These are phyloP conservation scores for Megalops cyprinoides DNA, from an alignment of 2,797 vertebrate species.

Conservation along the genomic window DNA sequence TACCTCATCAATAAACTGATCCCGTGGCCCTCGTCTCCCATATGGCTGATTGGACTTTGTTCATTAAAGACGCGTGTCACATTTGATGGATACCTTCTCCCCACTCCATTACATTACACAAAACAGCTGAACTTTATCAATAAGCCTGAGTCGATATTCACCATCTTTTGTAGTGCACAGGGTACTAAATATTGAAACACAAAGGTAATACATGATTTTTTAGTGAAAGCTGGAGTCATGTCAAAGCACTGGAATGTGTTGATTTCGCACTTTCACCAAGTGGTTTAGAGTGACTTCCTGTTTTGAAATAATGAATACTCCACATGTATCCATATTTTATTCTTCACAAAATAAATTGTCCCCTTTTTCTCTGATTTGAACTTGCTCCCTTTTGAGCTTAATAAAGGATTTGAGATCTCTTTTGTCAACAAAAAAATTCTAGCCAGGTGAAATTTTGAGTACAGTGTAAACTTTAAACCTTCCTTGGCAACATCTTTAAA, in stretches of 20 bases:
- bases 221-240: neutral
- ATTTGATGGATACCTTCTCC: conserved; percentile 33
- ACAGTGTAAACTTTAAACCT: no score
- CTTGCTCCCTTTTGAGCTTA: neutral
- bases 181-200: neutral
- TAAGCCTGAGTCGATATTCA: conserved; percentile 24
- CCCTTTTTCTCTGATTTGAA: no score
- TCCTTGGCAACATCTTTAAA: no score
- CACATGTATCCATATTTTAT: no score
- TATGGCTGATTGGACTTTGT: conserved; percentile 31
- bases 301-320: neutral
- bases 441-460: no score
- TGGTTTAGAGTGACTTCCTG: neutral
- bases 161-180: neutral
- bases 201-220: neutral
- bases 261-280: neutral
- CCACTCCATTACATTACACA: conserved; percentile 32
- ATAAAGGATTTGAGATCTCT: neutral
- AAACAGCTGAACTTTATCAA: conserved; percentile 33
- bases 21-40: conserved; percentile 18
- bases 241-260: neutral
- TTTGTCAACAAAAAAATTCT: no score
- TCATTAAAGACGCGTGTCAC: conserved; percentile 28
- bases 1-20: conserved; percentile 29
- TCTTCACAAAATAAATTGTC: neutral